phyloP scores from a whole-genome alignment of 2,797 vertebrate genomes.

The Myiotriccus ornatus region DNA sequence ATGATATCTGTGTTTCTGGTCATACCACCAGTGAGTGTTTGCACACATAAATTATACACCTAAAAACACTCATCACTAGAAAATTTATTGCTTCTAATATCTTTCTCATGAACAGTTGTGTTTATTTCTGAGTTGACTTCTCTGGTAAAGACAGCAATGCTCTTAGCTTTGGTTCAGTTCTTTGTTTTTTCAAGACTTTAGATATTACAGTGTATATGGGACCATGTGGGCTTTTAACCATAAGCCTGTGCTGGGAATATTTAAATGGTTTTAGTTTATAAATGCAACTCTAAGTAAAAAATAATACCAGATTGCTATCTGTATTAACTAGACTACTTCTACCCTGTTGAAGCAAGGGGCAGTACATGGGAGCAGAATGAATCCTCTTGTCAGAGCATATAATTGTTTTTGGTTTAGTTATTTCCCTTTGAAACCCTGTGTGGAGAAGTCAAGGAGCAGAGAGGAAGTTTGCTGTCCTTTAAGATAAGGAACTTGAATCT shows the following conservation, averaged over 20 bases:
- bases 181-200: slow-evolving; percentile 49
- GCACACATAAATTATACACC: slow-evolving; percentile 61
- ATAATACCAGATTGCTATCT: background rate
- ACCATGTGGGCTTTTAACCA: background rate
- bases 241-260: background rate
- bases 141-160: slow-evolving; percentile 21
- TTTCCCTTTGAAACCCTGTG: background rate
- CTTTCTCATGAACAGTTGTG: slow-evolving; percentile 63
- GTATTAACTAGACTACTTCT: background rate
- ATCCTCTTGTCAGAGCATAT: background rate
- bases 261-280: slow-evolving; percentile 4
- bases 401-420: background rate
- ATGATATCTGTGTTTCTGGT: slow-evolving; percentile 48
- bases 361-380: background rate
- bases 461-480: background rate
- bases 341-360: background rate
- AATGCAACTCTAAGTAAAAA: background rate
- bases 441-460: background rate
- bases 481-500: background rate
- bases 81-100: slow-evolving; percentile 68
- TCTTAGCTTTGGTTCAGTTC: slow-evolving; percentile 29
- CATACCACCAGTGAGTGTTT: slow-evolving; percentile 48
- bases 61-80: slow-evolving; percentile 56
- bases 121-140: slow-evolving; percentile 61
- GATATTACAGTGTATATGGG: background rate